Conservation (phyloP, 2,888 invertebrate species). For the Cyrtodaria siliqua region DNA sequence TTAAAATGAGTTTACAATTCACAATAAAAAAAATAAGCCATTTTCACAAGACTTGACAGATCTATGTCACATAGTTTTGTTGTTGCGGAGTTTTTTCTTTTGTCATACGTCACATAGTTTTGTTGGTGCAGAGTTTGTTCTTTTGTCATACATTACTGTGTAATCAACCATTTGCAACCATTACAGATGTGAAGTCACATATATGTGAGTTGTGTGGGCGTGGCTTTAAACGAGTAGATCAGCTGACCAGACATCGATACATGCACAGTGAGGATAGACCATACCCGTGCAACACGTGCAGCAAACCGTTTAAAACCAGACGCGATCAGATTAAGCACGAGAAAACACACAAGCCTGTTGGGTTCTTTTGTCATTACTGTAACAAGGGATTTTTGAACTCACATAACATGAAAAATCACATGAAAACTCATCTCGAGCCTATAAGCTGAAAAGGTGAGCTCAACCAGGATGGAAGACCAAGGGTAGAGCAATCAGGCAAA, state of each 20-base stretch:
- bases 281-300: not conserved
- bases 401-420: constrained; percentile 1
- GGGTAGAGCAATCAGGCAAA: no score
- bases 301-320: not conserved
- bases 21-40: no score
- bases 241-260: constrained; percentile 14
- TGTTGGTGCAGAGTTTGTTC: no score
- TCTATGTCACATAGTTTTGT: no score
- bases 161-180: no score
- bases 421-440: not conserved
- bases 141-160: no score
- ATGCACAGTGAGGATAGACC: constrained; percentile 7
- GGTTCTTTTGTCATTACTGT: not conserved
- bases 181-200: constrained; percentile 1
- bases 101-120: no score
- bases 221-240: constrained; percentile 15
- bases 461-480: no score
- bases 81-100: no score
- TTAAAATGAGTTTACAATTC: no score
- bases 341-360: not conserved
- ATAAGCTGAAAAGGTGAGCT: no score
- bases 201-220: constrained; percentile 21
- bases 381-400: constrained; percentile 4
- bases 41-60: no score
- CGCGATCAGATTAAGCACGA: not conserved